phyloP scores from a whole-genome alignment of 2,113 vertebrate species.

The Protobothrops mucrosquamatus region DNA sequence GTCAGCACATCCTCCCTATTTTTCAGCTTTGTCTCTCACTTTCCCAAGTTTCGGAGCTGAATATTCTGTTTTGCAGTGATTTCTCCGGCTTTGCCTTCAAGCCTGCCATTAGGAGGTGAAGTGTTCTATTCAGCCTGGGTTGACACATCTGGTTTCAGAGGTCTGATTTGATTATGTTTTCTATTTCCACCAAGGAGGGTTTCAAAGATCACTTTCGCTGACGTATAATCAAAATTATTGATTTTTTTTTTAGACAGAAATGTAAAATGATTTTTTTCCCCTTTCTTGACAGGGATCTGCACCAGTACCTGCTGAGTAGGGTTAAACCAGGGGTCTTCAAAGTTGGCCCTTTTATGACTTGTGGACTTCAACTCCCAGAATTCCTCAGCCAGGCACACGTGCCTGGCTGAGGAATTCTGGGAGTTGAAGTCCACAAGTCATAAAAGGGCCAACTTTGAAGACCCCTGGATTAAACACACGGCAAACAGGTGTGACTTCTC shows the following conservation, averaged over 20 bases:
- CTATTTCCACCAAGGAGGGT: not conserved
- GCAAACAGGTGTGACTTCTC: not conserved
- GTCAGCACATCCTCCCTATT: not conserved
- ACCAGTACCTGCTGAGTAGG: not conserved
- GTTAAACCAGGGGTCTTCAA: not conserved
- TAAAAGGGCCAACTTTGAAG: too few species aligned
- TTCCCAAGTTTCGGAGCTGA: not conserved
- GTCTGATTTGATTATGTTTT: slow-evolving; percentile 14
- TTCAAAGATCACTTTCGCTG: slow-evolving; percentile 8
- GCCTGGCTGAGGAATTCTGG: too few species aligned
- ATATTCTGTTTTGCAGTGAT: not conserved
- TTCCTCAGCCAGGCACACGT: too few species aligned
- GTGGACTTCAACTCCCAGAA: too few species aligned
- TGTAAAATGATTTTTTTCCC: not conserved
- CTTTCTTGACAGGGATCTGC: not conserved
- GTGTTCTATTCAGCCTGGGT: not conserved
- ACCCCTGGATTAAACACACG: not conserved
- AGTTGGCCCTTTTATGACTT: too few species aligned
- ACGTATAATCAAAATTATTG: slow-evolving; percentile 16
- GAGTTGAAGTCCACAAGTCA: too few species aligned
- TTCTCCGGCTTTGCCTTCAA: too few species aligned
- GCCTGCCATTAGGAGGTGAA: not conserved
- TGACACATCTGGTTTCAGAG: not conserved
- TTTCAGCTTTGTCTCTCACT: not conserved
- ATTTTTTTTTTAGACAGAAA: not conserved